Percentiles rank a stretch among this genome's conserved stretches.
phyloP scores from a whole-genome alignment of 1,140 invertebrate genomes.

The Periplaneta americana region DNA sequence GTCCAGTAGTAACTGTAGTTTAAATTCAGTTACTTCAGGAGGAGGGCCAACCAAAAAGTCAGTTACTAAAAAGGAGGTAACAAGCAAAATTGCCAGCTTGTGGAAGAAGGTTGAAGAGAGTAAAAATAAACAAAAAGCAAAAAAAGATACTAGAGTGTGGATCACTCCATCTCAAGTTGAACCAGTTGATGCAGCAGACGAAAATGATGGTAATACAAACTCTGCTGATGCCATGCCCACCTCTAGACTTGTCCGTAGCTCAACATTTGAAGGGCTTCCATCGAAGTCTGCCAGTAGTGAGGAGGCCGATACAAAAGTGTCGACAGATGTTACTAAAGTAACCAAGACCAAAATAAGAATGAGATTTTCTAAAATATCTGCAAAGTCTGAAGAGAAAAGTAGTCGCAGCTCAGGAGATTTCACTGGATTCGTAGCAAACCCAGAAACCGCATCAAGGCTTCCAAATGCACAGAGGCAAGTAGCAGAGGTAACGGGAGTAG shows the following conservation, averaged over 20 bases:
- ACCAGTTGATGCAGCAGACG: neutral
- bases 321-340: neutral
- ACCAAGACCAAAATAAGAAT: neutral
- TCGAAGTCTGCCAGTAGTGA: neutral
- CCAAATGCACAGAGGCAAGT: constrained; percentile 20
- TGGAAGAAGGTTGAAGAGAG: constrained; percentile 81
- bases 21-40: constrained; percentile 39
- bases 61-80: constrained; percentile 58
- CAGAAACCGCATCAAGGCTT: neutral
- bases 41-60: constrained; percentile 35
- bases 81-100: constrained; percentile 81
- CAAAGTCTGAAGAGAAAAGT: neutral
- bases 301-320: neutral
- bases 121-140: constrained; percentile 51
- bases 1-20: constrained; percentile 46
- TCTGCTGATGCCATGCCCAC: constrained; percentile 12
- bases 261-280: constrained; percentile 58
- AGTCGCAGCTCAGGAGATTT: neutral
- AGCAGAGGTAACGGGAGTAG: constrained; percentile 24
- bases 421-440: neutral
- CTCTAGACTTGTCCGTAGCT: constrained; percentile 54
- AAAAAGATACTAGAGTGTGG: constrained; percentile 58
- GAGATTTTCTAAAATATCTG: neutral
- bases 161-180: constrained; percentile 37
- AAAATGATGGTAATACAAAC: neutral